These are phyloP conservation scores for Helicoverpa assulta DNA, from an alignment of 2,888 invertebrate species.

Conservation along the genomic window DNA sequence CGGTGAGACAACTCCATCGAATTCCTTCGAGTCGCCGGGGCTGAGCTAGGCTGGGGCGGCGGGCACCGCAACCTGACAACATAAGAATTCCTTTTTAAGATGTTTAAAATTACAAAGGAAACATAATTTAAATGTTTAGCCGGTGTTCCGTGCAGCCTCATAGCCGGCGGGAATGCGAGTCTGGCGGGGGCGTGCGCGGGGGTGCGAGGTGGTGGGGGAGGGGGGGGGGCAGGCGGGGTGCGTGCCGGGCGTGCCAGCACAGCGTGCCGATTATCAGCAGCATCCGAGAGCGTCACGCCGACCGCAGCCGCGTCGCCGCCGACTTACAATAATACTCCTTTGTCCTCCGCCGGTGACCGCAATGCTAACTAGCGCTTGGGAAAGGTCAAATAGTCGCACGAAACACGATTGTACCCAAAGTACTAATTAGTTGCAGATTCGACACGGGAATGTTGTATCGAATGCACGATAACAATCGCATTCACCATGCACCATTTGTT, in stretches of 20 bases:
- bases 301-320: slow-evolving; percentile 39
- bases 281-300: slow-evolving; percentile 49
- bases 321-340: slow-evolving; percentile 45
- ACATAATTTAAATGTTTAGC: slow-evolving; percentile 62
- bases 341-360: slow-evolving; percentile 50
- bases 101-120: slow-evolving; percentile 60
- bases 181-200: not conserved
- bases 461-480: slow-evolving; percentile 31
- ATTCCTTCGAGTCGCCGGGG: slow-evolving; percentile 27
- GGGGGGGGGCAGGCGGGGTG: slow-evolving; percentile 18
- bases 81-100: slow-evolving; percentile 59
- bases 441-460: slow-evolving; percentile 41
- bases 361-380: slow-evolving; percentile 51
- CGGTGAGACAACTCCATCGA: slow-evolving; percentile 33
- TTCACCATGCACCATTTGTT: slow-evolving; percentile 26
- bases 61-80: slow-evolving; percentile 43
- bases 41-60: slow-evolving; percentile 36
- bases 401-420: slow-evolving; percentile 49
- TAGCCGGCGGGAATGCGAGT: slow-evolving; percentile 51
- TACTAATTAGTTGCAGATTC: slow-evolving; percentile 50
- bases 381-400: slow-evolving; percentile 55
- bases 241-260: slow-evolving; percentile 58
- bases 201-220: not conserved
- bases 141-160: slow-evolving; percentile 53
- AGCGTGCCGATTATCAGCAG: slow-evolving; percentile 53